Conservation (phyloP, 2,888 invertebrate species). For the Cephalotes varians region DNA sequence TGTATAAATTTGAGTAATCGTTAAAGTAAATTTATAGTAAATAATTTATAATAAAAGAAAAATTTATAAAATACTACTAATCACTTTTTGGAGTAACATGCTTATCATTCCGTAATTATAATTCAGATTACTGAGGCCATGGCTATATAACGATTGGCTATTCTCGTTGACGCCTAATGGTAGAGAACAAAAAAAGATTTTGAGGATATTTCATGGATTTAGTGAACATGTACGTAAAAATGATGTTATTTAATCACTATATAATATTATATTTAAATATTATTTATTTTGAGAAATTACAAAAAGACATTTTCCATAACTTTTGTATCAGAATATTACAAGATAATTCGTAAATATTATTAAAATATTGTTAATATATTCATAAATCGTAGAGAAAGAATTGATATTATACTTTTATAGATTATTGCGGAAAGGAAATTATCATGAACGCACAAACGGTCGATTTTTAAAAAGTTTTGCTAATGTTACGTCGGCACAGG, state of each 20-base stretch:
- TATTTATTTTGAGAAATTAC: neutral
- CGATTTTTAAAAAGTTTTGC: too few species aligned
- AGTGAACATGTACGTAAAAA: too few species aligned
- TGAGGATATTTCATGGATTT: too few species aligned
- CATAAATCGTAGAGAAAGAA: neutral
- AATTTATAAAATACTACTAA: too few species aligned
- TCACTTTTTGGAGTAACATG: neutral
- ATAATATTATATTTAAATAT: neutral
- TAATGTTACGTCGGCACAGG: neutral
- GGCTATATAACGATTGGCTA: neutral
- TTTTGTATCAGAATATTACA: neutral
- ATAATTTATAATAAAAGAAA: too few species aligned
- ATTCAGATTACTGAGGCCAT: too few species aligned
- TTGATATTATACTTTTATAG: neutral
- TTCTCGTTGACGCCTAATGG: neutral
- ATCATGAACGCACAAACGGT: conserved; percentile 72
- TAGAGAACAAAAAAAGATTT: neutral
- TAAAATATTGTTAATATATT: neutral
- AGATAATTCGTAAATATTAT: neutral
- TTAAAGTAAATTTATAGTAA: too few species aligned
- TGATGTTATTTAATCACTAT: neutral
- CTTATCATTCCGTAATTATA: neutral
- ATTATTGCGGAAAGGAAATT: conserved; percentile 70
- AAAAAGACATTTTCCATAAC: neutral
- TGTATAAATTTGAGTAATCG: too few species aligned